These are phyloP conservation scores for Dasyprocta punctata DNA, from an alignment of 2,113 vertebrate species.

Conservation along the genomic window DNA sequence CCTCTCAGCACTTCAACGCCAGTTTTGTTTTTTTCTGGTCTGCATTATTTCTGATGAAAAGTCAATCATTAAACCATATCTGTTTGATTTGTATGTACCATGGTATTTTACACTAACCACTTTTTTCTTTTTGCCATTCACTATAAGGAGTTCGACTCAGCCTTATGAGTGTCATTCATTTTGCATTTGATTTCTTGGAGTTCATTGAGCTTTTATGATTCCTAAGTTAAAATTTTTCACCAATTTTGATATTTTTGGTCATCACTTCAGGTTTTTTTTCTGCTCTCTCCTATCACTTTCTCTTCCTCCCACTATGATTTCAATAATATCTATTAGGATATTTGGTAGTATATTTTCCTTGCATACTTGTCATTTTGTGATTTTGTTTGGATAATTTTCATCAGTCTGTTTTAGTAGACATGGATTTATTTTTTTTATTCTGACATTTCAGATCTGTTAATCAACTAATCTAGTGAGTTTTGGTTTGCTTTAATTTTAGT, in stretches of 20 bases:
- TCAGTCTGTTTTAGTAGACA: not conserved
- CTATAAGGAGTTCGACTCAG: not conserved
- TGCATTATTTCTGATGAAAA: not conserved
- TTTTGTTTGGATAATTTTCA: conserved; percentile 5
- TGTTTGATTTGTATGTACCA: not conserved
- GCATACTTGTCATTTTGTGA: not conserved
- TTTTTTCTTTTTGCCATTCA: conserved; percentile 12
- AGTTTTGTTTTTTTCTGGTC: not conserved
- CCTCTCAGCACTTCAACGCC: not conserved
- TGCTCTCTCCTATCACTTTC: not conserved
- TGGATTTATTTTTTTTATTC: not conserved
- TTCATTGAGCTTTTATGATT: not conserved
- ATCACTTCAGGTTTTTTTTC: not conserved
- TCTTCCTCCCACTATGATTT: not conserved
- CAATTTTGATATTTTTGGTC: not conserved
- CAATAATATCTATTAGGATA: not conserved
- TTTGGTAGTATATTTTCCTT: not conserved
- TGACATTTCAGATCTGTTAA: not conserved
- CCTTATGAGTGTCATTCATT: not conserved
- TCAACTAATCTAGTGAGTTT: not conserved
- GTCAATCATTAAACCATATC: not conserved
- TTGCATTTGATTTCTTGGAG: not conserved
- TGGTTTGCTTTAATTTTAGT: not conserved
- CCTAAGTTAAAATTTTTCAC: conserved; percentile 4
- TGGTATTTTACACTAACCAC: not conserved